Evolutionary conservation across 2,888 invertebrate genomes (phyloP), one percentile per base, ranked within the genome.

Genomic region (Erebia aethiops): DNA sequence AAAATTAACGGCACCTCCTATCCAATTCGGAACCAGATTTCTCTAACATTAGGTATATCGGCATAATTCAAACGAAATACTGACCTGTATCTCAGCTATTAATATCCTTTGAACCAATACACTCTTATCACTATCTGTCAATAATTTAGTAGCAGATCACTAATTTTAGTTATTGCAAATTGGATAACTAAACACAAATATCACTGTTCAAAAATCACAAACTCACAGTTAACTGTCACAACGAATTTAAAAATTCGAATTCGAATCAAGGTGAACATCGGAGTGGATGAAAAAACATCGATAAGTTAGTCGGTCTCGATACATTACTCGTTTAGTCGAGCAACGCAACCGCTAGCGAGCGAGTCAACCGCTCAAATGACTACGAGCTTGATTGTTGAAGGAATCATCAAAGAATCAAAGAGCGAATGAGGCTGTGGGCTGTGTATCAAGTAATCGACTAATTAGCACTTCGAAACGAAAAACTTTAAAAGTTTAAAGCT

Each of bases 281-380:
- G 69, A 68, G 64, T 67, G 57, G 2, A 43, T 61, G 60, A 68
- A 74, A 66, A 77, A 77, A 80, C 81, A 83, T 86, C 86, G 86
- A 86, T 83, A 81, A 76, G 72, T 77, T 74, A 75, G 72, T 77
- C 74, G 76, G 75, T 18, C 67, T 58, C 46, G 58, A 68, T 57
- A 71, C 69, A 56, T 49, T 70, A 66, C 52, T 74, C 74, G 73
- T 60, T 71, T 70, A 63, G 72, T 71, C 73, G 62, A 62, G 46
- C 70, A 74, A 86, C 83, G 81, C 89, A 84, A 80, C 89, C 89
- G 86, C 77, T 84, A 78, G 82, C 80, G 78, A 77, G 84, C 82
- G 84, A 81, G 84, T 88, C 90, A 82, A 83, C 84, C 85, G 85
- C 88, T 84, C 87, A 91, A 92, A 90, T 92, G 92, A 90, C 75